Conservation (phyloP, 2,888 invertebrate genomes). For the Pandemis heparana region DNA sequence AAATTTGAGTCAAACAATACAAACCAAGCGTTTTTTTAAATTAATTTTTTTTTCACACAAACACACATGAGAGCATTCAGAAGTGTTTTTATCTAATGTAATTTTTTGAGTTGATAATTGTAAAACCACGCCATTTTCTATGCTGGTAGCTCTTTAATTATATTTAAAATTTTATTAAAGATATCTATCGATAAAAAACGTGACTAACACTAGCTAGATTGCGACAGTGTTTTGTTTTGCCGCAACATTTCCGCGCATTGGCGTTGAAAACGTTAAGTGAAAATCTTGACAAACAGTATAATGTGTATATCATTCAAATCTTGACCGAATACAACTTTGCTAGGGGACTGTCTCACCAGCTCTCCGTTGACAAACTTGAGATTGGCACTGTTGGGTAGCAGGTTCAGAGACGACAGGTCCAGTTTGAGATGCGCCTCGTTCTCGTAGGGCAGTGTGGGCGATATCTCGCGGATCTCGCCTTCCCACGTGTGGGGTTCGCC, state of each 20-base stretch:
- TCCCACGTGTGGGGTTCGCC: conserved; percentile 69
- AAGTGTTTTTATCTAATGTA: too few species aligned
- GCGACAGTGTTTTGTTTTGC: too few species aligned
- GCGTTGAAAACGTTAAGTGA: conserved; percentile 30
- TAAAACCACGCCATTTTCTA: too few species aligned
- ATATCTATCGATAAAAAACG: too few species aligned
- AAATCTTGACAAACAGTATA: conserved; percentile 60
- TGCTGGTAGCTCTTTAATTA: too few species aligned
- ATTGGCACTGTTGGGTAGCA: conserved; percentile 69
- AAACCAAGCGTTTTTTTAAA: too few species aligned
- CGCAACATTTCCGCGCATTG: background rate
- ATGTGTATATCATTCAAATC: conserved; percentile 64
- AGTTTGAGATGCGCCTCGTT: conserved; percentile 57
- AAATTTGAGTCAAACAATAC: too few species aligned
- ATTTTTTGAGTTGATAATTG: too few species aligned
- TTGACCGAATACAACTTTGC: conserved; percentile 63
- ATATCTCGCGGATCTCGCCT: conserved; percentile 57
- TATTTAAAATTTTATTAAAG: too few species aligned
- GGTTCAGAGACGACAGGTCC: conserved; percentile 59
- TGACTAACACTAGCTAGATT: too few species aligned
- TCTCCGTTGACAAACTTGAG: conserved; percentile 60
- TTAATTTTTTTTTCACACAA: too few species aligned
- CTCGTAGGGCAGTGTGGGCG: conserved; percentile 56
- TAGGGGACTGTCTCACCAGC: conserved; percentile 56
- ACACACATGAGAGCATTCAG: too few species aligned